Evolutionary conservation across 2,888 invertebrate genomes (phyloP), one percentile per base, ranked within the genome.

Genomic region (Lathronympha strigana): DNA sequence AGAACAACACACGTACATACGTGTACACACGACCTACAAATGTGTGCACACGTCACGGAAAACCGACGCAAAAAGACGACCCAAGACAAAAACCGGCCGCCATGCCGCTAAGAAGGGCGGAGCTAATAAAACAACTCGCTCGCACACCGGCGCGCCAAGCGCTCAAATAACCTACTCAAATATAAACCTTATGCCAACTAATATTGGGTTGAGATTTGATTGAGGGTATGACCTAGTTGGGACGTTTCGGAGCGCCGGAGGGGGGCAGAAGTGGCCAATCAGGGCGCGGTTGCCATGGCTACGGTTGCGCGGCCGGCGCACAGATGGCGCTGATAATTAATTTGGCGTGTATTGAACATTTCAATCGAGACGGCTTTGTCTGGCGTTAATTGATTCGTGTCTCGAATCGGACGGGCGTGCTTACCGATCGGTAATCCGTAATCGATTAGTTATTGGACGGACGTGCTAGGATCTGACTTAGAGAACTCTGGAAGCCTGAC

Each of bases 21-120:
- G 15, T 38, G 53, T 38, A 53, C 53, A 57, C 45, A 63, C 55
- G 15, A 43, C 45, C 68, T 63, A 72, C 69, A 60, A 69, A 68
- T 69, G 66, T 73, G 67, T 68, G 58, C 67, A 62, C 67, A 62
- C 72, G 76, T 38, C 76, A 76, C 76, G 78, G 73, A 73, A 74
- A 82, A 84, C 76, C 69, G 69, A 80, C 82, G 80, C 75, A 82
- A 87, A 88, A 89, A 88, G 88, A 84, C 86, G 71, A 76, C 75
- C 80, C 77, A 81, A 83, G 82, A 81, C 77, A 76, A 75, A 47
- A 73, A 73, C 78, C 79, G 70, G 81, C 90, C 88, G 91, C 90
- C 90, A 90, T 90, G 86, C 83, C 84, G 72, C 81, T 77, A 75
- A 76, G 84, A 79, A 84, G 87, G 90, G 91, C 90, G 91, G 89